phyloP scores from a whole-genome alignment of 2,113 vertebrate genomes.

The Zosterops borbonicus region DNA sequence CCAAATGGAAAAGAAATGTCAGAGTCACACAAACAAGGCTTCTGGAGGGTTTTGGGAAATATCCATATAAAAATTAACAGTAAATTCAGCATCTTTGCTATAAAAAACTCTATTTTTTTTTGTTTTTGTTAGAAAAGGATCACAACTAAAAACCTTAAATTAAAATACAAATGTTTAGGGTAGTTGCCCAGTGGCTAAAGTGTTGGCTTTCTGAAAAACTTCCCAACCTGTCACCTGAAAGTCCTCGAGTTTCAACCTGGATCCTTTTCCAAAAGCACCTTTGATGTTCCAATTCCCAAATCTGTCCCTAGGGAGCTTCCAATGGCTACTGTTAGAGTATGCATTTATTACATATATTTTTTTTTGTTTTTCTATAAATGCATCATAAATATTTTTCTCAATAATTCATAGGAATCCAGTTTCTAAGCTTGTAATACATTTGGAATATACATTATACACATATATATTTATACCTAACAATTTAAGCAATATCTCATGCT shows the following conservation, averaged over 20 bases:
- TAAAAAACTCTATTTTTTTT: conserved; percentile 70
- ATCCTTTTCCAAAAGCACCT: conserved; percentile 68
- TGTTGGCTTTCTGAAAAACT: conserved; percentile 65
- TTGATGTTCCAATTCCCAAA: conserved; percentile 34
- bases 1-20: conserved; percentile 68
- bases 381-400: conserved; percentile 82
- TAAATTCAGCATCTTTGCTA: conserved; percentile 73
- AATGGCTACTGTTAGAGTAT: conserved; percentile 63
- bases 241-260: conserved; percentile 46
- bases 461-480: conserved; percentile 76
- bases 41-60: conserved; percentile 60
- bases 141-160: conserved; percentile 66
- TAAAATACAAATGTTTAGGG: conserved; percentile 74
- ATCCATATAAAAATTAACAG: conserved; percentile 76
- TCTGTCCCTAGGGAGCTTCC: conserved; percentile 68
- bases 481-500: conserved; percentile 81
- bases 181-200: conserved; percentile 75
- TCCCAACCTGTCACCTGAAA: conserved; percentile 18
- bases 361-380: conserved; percentile 73
- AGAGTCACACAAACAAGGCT: conserved; percentile 72
- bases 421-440: conserved; percentile 80
- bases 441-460: conserved; percentile 83
- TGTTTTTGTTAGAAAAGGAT: conserved; percentile 60
- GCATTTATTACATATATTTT: conserved; percentile 69
- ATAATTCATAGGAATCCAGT: conserved; percentile 77